Percentiles rank a stretch among this genome's conserved stretches.
Conservation (phyloP, 2,113 vertebrate genomes). For the Struthidea cinerea region DNA sequence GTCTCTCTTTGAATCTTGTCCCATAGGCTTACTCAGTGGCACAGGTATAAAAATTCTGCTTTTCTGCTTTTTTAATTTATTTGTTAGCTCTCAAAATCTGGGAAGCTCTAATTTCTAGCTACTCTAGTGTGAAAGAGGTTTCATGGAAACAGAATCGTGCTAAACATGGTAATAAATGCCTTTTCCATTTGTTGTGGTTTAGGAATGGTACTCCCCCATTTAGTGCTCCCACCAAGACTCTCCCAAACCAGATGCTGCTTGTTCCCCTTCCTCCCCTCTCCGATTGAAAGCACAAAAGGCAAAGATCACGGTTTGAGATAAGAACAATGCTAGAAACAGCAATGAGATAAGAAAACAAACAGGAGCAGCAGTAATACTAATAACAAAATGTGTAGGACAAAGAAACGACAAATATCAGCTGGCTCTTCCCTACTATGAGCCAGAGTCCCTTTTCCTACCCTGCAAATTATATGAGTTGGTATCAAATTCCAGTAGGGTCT, state of each 20-base stretch:
- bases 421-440: background rate
- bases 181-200: background rate
- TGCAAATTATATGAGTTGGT: background rate
- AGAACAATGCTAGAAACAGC: background rate
- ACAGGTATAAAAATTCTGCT: background rate
- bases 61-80: background rate
- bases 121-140: background rate
- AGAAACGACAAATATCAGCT: background rate
- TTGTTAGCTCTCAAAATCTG: background rate
- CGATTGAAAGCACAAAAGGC: background rate
- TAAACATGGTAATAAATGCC: background rate
- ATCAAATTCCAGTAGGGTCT: background rate
- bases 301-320: background rate
- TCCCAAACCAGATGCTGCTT: background rate
- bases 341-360: background rate
- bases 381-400: background rate
- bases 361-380: background rate
- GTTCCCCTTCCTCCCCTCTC: background rate
- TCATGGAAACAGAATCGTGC: fast-evolving
- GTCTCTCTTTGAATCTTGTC: background rate
- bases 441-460: background rate
- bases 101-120: background rate
- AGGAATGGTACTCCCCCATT: background rate
- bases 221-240: background rate
- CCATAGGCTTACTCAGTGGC: background rate